Base-by-base conservation (phyloP, 30 jellyfish, hydroid and myxozoan genomes). In the Sanderia malayensis region DNA sequence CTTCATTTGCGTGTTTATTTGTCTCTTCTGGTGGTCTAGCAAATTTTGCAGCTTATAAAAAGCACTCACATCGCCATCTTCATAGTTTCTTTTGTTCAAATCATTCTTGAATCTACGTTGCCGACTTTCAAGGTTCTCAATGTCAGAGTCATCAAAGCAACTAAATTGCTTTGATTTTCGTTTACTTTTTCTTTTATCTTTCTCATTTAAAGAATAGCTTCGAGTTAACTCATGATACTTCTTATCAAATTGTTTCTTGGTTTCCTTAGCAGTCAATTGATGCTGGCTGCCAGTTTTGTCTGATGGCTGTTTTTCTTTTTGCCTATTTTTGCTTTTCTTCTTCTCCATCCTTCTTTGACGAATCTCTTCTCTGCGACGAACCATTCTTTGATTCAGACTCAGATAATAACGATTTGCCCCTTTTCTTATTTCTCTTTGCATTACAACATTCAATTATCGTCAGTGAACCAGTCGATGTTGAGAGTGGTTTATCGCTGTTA, bases 141-240 rank as follows among this genome's bases (percentile, higher is more conserved):
- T 32, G 7, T 66, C 79, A 6, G 66, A 29, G 17, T 31, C 45
- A 15, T 33, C 26, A 10, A 1, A 32, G 25, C 60, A 21, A 66
- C 23, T 15, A 4, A n/a, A 20, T 15, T 66, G 33, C 0, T n/a
- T 29, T 32, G 21, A 28, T 20, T 49, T 33, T 41, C 63, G 58
- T 25, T 41, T 49, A 49, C 18, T 24, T n/a, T 3, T 4, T 25
- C 44, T 34, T 23, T 28, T 55, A 44, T 52, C 72, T 9, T 73
- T 73, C 3, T 55, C 74, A 28, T 34, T 73, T 4, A 73, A 33
- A 10, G 84, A 73, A 9, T 73, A 70, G 31, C 84, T 73, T 6
- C 66, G 47, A 47, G 23, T 2, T 32, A 67, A 22, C 64, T 31
- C 37, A 1, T 47, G 10, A 25, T 44, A 21, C 25, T 46, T 46